Evolutionary conservation across 2,888 invertebrate genomes (phyloP).

Genomic region (Diabrotica balteata): DNA sequence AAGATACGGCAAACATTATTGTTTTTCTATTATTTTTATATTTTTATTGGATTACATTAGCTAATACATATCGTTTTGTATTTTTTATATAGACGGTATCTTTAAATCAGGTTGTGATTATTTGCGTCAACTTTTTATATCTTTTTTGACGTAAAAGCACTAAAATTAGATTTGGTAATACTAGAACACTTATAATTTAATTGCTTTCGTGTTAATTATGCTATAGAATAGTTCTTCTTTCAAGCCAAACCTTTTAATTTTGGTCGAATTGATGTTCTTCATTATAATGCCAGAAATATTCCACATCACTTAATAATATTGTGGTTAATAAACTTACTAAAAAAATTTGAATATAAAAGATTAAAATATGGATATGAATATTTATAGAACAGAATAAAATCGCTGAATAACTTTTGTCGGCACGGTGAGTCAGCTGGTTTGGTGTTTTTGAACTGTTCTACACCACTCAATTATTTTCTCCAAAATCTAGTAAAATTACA

Average conservation of each 20-base stretch:
- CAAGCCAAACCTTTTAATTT: not conserved
- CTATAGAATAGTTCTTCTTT: too few species aligned
- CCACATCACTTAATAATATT: constrained; percentile 16
- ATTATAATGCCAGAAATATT: constrained; percentile 4
- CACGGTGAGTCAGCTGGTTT: constrained; percentile 20
- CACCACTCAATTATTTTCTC: too few species aligned
- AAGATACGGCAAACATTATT: too few species aligned
- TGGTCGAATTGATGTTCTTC: not conserved
- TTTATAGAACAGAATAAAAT: constrained; percentile 24
- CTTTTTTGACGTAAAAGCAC: too few species aligned
- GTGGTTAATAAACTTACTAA: constrained; percentile 26
- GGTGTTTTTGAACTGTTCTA: constrained; percentile 13
- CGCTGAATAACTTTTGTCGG: constrained; percentile 22
- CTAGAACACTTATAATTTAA: too few species aligned
- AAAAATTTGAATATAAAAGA: constrained; percentile 29
- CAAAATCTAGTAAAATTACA: not conserved
- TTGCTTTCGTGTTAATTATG: too few species aligned
- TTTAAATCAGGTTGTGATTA: too few species aligned
- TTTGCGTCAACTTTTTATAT: too few species aligned
- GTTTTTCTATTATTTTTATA: too few species aligned
- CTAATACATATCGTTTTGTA: too few species aligned
- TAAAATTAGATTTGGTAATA: too few species aligned
- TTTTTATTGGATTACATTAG: too few species aligned
- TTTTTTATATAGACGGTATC: not conserved
- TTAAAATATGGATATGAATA: constrained; percentile 18